A percentile compares a stretch with the other conserved stretches of the same genome.
Conservation (phyloP, 2,888 invertebrate genomes). For the Limulus polyphemus region DNA sequence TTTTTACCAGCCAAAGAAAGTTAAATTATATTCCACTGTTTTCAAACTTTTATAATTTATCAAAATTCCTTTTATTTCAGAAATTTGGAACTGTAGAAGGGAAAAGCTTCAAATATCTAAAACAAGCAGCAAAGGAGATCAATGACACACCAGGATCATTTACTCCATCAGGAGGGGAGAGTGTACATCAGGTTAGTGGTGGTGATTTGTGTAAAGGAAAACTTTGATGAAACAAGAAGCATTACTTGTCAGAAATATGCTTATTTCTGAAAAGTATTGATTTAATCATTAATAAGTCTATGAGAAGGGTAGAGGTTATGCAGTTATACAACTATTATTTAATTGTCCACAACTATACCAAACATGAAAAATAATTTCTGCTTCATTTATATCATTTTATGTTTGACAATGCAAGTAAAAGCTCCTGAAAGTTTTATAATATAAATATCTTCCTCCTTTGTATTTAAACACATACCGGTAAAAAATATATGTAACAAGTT, state of each 20-base stretch:
- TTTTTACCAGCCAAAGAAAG: not conserved
- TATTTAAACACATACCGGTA: too few relatives aligned
- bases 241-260: too few relatives aligned
- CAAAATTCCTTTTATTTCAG: conserved; percentile 6
- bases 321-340: too few relatives aligned
- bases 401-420: too few relatives aligned
- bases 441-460: too few relatives aligned
- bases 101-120: conserved; percentile 18
- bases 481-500: too few relatives aligned
- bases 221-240: not conserved
- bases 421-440: too few relatives aligned
- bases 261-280: not conserved
- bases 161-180: conserved; percentile 21
- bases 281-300: not conserved
- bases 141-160: conserved; percentile 13
- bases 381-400: too few relatives aligned
- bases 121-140: conserved; percentile 16
- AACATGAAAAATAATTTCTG: too few relatives aligned
- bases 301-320: too few relatives aligned
- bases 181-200: conserved; percentile 15
- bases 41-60: not conserved
- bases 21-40: not conserved
- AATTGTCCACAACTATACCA: too few relatives aligned
- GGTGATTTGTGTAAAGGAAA: not conserved
- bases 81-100: conserved; percentile 22